phyloP scores from a whole-genome alignment of 2,113 vertebrate genomes.

The Todiramphus chloris region DNA sequence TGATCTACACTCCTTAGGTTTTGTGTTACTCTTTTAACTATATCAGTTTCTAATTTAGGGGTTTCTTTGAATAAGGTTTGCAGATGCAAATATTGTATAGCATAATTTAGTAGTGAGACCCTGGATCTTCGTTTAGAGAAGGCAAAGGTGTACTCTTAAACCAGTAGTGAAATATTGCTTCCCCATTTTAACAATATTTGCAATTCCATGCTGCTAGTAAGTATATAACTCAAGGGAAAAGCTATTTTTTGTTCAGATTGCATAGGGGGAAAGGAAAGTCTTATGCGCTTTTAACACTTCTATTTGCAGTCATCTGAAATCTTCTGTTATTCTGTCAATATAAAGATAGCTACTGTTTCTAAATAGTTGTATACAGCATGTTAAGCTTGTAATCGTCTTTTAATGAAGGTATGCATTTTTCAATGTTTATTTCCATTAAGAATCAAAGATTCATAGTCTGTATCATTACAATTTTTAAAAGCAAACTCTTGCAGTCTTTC shows the following conservation, averaged over 20 bases:
- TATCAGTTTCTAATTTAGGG: neutral
- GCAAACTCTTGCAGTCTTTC: neutral
- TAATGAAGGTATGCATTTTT: neutral
- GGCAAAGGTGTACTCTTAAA: neutral
- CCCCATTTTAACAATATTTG: neutral
- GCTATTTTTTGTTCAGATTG: neutral
- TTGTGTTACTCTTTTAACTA: neutral
- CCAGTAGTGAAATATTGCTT: neutral
- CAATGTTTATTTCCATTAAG: neutral
- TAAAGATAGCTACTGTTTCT: neutral
- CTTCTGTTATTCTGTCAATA: neutral
- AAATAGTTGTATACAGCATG: neutral
- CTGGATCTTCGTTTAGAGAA: neutral
- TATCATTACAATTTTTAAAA: neutral
- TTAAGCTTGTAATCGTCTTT: neutral
- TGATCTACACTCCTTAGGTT: neutral
- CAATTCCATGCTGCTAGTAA: neutral
- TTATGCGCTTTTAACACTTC: neutral
- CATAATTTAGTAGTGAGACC: neutral
- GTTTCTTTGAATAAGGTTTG: neutral
- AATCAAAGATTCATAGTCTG: neutral
- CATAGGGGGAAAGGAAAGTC: neutral
- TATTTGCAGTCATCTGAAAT: neutral
- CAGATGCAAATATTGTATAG: neutral
- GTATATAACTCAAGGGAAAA: neutral